Evolutionary conservation across 2,797 vertebrate genomes (phyloP), one percentile per base, ranked within the genome.

Genomic region (Threskiornis aethiopicus): DNA sequence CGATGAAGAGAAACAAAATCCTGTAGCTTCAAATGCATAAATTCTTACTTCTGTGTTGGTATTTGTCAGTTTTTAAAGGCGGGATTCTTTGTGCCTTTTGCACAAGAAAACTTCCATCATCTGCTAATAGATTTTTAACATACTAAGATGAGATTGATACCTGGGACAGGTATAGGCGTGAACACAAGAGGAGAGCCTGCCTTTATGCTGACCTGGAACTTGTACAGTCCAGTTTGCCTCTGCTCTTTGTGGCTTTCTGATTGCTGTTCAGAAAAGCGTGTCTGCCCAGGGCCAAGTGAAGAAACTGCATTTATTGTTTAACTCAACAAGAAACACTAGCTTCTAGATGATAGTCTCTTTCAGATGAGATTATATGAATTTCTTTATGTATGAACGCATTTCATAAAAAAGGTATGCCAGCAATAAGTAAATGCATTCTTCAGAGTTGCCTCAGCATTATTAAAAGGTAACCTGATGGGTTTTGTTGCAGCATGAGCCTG

Each of bases 21-120:
- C 82, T 91, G 11, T 81, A 57, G 58, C 81, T 71, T 91, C 72
- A 62, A 86, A 80, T 96, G 96, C 93, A 83, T 77, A 81, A 71
- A 70, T 83, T 76, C 82, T 94, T 71, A 41, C 35, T 73, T 49
- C 59, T 94, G 5, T 62, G 57, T 55, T 65, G 80, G 62, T 88
- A 31, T 94, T 81, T 83, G 46, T 93, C 55, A 18, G 14, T 66
- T 89, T 89, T 75, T 47, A 37, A 85, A 61, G 29, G 49, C 4
- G 1, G 25, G 44, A 9, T 59, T 71, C 46, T 76, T 51, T 39
- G 16, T 95, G 76, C 51, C 69, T 80, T 26, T 25, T 59, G 70
- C 28, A 73, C 70, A 66, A 47, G 51, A 41, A 58, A 71, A 37
- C 10, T 69, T 73, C 5, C 10, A 2, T 70, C 18, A 7, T 71